A percentile compares a stretch with the other conserved stretches of the same genome.
Conservation (phyloP, 2,113 vertebrate genomes). For the Malaclemys terrapin region DNA sequence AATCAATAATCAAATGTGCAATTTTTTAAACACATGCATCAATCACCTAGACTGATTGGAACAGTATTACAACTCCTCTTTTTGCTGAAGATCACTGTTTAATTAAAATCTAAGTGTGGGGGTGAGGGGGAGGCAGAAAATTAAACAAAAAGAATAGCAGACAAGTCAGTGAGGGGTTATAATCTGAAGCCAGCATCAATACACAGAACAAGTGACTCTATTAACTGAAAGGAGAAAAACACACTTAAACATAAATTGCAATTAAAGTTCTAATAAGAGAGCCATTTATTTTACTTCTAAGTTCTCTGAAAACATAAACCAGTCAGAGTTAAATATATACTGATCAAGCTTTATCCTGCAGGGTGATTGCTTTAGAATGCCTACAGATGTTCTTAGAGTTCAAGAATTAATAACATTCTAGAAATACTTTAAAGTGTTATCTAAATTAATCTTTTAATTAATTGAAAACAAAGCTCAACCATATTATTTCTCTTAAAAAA, state of each 20-base stretch:
- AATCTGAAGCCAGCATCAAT: background rate
- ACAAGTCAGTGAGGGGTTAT: background rate
- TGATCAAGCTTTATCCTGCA: background rate
- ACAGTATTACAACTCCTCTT: background rate
- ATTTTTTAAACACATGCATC: background rate
- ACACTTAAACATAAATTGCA: background rate
- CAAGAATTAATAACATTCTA: background rate
- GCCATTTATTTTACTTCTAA: background rate
- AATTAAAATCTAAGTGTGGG: background rate
- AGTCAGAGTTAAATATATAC: background rate
- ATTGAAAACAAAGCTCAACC: background rate
- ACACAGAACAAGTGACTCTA: background rate
- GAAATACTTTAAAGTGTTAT: background rate
- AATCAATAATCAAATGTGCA: background rate
- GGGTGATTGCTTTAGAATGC: background rate
- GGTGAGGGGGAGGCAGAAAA: background rate
- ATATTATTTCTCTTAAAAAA: background rate
- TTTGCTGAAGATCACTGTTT: background rate
- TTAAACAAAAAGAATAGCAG: background rate
- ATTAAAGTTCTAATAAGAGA: background rate
- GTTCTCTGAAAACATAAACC: background rate
- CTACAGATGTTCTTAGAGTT: background rate
- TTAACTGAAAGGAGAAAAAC: background rate
- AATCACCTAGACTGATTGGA: background rate
- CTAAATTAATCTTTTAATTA: background rate